These are phyloP conservation scores for Centroberyx gerrardi DNA, from an alignment of 2,797 vertebrate genomes.

Conservation along the genomic window DNA sequence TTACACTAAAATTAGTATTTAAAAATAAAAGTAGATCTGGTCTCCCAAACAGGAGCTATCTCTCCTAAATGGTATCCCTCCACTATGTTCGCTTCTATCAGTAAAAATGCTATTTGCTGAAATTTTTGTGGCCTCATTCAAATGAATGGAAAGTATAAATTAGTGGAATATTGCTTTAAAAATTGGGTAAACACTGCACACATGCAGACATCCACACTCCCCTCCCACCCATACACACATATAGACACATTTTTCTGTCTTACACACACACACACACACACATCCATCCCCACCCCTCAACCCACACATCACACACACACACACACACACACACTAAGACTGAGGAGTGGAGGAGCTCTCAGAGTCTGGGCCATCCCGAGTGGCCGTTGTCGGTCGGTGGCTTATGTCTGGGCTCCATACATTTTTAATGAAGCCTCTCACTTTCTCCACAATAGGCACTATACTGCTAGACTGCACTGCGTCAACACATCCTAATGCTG, in stretches of 20 bases:
- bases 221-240: background rate
- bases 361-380: constrained; percentile 63
- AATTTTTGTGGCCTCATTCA: background rate
- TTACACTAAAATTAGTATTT: too few relatives aligned
- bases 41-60: too few relatives aligned
- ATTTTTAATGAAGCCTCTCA: constrained; percentile 91
- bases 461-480: constrained; percentile 81
- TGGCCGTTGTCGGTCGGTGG: constrained; percentile 73
- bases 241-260: background rate
- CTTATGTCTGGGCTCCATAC: constrained; percentile 81
- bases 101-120: too few relatives aligned
- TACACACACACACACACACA: background rate
- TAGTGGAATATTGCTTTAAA: background rate
- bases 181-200: constrained; percentile 12
- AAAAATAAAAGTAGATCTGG: too few relatives aligned
- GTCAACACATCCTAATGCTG: constrained; percentile 74
- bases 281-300: constrained; percentile 19
- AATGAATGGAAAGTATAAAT: background rate
- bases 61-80: too few relatives aligned
- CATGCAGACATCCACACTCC: constrained; percentile 20
- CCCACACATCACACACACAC: constrained; percentile 2
- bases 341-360: constrained; percentile 52
- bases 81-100: too few relatives aligned
- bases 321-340: constrained; percentile 22
- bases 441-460: constrained; percentile 84